phyloP scores from a whole-genome alignment of 1,140 invertebrate species.

The Bombus superbus region DNA sequence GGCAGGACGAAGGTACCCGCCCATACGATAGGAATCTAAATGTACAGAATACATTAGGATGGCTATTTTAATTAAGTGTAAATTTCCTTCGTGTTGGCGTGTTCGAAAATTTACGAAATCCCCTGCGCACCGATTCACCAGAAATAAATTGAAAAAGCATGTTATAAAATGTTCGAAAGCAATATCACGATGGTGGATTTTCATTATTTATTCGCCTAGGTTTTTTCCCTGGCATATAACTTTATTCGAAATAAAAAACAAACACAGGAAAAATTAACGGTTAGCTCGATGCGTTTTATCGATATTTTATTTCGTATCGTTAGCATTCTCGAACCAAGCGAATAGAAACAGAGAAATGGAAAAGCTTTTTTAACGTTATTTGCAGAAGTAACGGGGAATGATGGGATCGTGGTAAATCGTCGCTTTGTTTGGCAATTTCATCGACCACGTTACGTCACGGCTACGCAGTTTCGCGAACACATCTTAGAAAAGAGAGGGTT shows the following conservation, averaged over 20 bases:
- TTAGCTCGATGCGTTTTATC: not conserved
- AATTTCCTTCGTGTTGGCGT: not conserved
- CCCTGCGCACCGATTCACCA: not conserved
- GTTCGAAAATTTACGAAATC: not conserved
- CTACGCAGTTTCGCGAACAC: conserved; percentile 3
- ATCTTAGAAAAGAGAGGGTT: not conserved
- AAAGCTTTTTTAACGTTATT: conserved; percentile 12
- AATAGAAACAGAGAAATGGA: not conserved
- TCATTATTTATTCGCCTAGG: not conserved
- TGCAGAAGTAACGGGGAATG: conserved; percentile 5
- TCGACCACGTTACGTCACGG: conserved; percentile 22
- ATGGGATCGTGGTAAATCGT: conserved; percentile 4
- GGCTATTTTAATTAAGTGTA: not conserved
- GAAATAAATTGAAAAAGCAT: not conserved
- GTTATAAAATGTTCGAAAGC: not conserved
- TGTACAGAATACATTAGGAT: not conserved
- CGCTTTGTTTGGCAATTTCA: conserved; percentile 34
- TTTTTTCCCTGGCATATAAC: too few species aligned
- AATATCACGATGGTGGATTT: not conserved
- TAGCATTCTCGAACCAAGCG: not conserved
- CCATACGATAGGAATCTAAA: conserved; percentile 3
- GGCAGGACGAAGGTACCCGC: not conserved
- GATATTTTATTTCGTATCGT: not conserved
- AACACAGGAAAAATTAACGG: not conserved
- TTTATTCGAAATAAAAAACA: not conserved